phyloP scores from a whole-genome alignment of 2,888 invertebrate genomes.

The Leucania comma region DNA sequence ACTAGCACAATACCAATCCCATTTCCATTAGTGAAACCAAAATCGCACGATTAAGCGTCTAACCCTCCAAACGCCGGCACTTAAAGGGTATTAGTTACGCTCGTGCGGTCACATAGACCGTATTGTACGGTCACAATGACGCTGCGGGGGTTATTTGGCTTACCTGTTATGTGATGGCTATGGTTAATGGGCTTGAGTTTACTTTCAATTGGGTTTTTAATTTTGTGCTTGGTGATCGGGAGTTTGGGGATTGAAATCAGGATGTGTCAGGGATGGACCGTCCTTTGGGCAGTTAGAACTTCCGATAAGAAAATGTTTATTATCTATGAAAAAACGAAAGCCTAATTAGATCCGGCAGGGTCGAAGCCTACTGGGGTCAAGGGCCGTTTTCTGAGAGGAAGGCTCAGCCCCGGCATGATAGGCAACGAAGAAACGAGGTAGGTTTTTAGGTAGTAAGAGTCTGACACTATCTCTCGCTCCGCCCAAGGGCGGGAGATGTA shows the following conservation, averaged over 20 bases:
- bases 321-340: too few relatives aligned
- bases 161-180: constrained; percentile 74
- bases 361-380: too few relatives aligned
- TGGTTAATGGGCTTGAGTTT: constrained; percentile 61
- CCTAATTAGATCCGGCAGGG: too few relatives aligned
- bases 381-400: too few relatives aligned
- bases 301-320: background rate
- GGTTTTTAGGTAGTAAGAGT: too few relatives aligned
- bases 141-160: constrained; percentile 65
- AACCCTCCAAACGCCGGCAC: constrained; percentile 77
- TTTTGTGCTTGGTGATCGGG: constrained; percentile 6
- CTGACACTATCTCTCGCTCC: too few relatives aligned
- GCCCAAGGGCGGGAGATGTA: too few relatives aligned
- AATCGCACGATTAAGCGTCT: constrained; percentile 78
- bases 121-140: constrained; percentile 73
- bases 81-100: constrained; percentile 84
- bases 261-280: too few relatives aligned
- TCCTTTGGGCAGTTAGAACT: background rate
- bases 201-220: constrained; percentile 57
- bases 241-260: background rate
- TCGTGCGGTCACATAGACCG: constrained; percentile 80
- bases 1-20: constrained; percentile 40
- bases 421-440: too few relatives aligned
- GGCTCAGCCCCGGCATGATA: too few relatives aligned
- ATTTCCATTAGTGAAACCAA: constrained; percentile 76